Evolutionary conservation across 2,113 vertebrate species (phyloP).

Genomic region (Prietella phreatophila): DNA sequence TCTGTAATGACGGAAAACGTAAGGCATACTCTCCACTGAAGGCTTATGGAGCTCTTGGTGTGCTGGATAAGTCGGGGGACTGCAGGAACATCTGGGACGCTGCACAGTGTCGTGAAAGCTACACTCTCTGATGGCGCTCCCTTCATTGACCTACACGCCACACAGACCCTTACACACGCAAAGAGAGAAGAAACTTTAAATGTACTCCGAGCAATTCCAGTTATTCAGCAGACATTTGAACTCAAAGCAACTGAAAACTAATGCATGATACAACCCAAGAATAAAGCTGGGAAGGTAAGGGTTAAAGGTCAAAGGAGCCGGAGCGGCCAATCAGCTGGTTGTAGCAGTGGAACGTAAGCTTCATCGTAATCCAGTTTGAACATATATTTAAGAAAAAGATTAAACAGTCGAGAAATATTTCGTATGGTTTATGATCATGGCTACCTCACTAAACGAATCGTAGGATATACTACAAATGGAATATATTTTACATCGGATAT

Average conservation of each 20-base stretch:
- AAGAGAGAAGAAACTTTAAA: background rate
- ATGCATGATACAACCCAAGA: background rate
- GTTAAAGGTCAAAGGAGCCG: background rate
- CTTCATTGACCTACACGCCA: constrained; percentile 68
- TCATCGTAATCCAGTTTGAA: too few relatives aligned
- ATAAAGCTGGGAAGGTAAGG: background rate
- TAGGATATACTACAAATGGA: too few relatives aligned
- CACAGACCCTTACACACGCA: constrained; percentile 68
- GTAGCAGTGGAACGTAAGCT: background rate
- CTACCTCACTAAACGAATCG: too few relatives aligned
- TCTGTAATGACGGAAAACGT: background rate
- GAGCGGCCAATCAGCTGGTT: background rate
- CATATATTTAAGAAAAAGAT: too few relatives aligned
- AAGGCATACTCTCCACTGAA: constrained; percentile 76
- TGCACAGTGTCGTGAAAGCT: constrained; percentile 74
- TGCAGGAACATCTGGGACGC: constrained; percentile 74
- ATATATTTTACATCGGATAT: too few relatives aligned
- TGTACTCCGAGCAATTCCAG: background rate
- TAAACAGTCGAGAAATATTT: too few relatives aligned
- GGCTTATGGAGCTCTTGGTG: constrained; percentile 74
- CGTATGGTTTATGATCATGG: too few relatives aligned
- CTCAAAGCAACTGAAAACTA: background rate
- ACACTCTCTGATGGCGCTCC: constrained; percentile 71
- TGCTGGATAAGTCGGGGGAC: constrained; percentile 70
- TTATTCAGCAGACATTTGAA: background rate